Conservation (phyloP, 2,797 vertebrate genomes). For the Gorsachius magnificus region DNA sequence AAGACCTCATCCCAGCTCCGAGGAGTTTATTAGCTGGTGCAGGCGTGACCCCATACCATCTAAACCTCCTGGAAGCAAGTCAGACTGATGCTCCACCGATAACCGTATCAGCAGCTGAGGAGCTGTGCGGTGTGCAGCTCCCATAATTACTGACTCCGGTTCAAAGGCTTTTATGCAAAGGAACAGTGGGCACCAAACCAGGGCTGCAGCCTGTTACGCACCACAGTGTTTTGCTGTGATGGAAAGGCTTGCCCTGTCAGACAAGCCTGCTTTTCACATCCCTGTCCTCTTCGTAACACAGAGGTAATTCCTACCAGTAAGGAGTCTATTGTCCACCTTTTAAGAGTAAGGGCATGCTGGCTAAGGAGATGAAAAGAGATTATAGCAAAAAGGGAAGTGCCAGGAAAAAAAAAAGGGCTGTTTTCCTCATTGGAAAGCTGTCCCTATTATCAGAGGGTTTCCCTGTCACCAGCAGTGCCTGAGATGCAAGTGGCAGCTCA, state of each 20-base stretch:
- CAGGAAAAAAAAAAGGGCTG: not conserved
- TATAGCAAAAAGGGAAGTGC: not conserved
- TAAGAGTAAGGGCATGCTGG: not conserved
- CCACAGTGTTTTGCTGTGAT: not conserved
- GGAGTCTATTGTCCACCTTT: not conserved
- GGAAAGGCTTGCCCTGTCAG: not conserved
- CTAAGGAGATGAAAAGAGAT: not conserved
- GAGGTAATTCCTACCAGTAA: not conserved
- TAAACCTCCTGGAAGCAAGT: slow-evolving; percentile 37
- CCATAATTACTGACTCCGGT: slow-evolving; percentile 42
- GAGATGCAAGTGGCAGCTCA: not conserved
- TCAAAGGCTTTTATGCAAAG: slow-evolving; percentile 64
- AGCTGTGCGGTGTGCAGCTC: not conserved
- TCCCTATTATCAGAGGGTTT: not conserved
- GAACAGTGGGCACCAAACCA: slow-evolving; percentile 41
- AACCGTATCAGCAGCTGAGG: slow-evolving; percentile 55
- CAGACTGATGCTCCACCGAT: slow-evolving; percentile 38
- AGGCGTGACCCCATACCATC: slow-evolving; percentile 45
- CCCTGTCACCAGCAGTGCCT: not conserved
- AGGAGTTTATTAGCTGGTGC: slow-evolving; percentile 17
- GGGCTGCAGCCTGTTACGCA: slow-evolving; percentile 4
- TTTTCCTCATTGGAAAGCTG: not conserved
- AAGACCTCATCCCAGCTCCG: not conserved
- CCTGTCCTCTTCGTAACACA: not conserved
- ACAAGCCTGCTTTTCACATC: slow-evolving; percentile 8